Evolutionary conservation across 1,140 invertebrate species (phyloP).

Genomic region (Plodia interpunctella): DNA sequence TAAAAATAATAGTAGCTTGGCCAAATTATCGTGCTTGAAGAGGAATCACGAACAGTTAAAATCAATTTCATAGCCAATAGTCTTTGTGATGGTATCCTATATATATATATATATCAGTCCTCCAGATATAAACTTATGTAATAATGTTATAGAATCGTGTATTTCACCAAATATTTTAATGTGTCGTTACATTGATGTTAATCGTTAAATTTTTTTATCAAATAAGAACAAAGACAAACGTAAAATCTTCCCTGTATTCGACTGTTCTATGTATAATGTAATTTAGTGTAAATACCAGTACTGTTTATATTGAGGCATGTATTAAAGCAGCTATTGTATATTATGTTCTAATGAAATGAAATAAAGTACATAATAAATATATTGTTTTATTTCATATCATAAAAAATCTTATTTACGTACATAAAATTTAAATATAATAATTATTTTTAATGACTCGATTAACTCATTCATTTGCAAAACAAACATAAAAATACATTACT

Average conservation of each 20-base stretch:
- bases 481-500: too few species aligned
- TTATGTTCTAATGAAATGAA: background rate
- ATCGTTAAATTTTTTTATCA: background rate
- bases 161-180: background rate
- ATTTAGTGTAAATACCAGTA: background rate
- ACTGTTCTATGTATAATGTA: background rate
- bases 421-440: too few species aligned
- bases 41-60: too few species aligned
- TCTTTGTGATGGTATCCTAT: too few species aligned
- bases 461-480: too few species aligned
- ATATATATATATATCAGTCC: too few species aligned
- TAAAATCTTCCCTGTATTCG: slow-evolving; percentile 3
- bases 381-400: background rate
- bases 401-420: background rate
- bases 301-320: background rate
- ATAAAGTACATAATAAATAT: background rate
- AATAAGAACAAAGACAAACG: slow-evolving; percentile 2
- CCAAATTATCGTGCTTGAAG: too few species aligned
- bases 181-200: background rate
- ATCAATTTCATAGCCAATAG: too few species aligned
- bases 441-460: too few species aligned
- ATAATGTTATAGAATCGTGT: background rate
- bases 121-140: too few species aligned
- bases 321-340: background rate
- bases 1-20: too few species aligned